Base-by-base conservation (phyloP, 1,140 invertebrate genomes). In the Acromyrmex echinatior region DNA sequence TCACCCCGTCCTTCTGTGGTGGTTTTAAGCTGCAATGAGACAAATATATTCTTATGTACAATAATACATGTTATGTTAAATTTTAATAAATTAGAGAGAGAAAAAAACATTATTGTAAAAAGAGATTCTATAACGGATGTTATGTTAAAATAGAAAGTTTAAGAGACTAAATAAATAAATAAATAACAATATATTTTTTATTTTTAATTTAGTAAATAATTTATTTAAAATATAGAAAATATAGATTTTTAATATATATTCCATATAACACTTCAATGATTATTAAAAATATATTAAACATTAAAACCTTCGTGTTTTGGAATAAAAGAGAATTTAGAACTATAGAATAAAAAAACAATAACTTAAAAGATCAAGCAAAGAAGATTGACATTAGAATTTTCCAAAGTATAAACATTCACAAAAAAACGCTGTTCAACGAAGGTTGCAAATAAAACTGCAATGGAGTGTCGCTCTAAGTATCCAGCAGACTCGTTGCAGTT, bases 1-100 rank as follows among this genome's bases (percentile, higher is more conserved):
- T 99, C 91, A 99, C 98, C 84, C 98, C 98, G 95, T 99, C 99
- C 96, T 99, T 99, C 89, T 98, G 98, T 71, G 98, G 98, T 66
- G 98, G 98, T 95, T 99, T 99, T 92, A 99, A 97, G 95, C 98
- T 99, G 97, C 39, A 97, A 97, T 86, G 92, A 91, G 92, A 79
- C 4, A 31, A 31, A 60, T 21, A 25, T 16, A 60, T 9, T 6
- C 3, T 25, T 60, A 49, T 18, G 9, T 65, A 45, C 39, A 45
- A 45, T 45, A 35, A 35, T 45, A 7, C 14, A 4, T 65, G 28
- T 10, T 9, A 51, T 39, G 25, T 25, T 25, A 39, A 25, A 56
- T 56, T 16, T 70, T 53, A 53, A 35, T 49, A 65, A 45, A 78
- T 45, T 62, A 16, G 10, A 49, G 14, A 71, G 16, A 51, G 65